These are phyloP conservation scores for Procavia capensis DNA, from an alignment of 2,113 vertebrate species.

Conservation along the genomic window DNA sequence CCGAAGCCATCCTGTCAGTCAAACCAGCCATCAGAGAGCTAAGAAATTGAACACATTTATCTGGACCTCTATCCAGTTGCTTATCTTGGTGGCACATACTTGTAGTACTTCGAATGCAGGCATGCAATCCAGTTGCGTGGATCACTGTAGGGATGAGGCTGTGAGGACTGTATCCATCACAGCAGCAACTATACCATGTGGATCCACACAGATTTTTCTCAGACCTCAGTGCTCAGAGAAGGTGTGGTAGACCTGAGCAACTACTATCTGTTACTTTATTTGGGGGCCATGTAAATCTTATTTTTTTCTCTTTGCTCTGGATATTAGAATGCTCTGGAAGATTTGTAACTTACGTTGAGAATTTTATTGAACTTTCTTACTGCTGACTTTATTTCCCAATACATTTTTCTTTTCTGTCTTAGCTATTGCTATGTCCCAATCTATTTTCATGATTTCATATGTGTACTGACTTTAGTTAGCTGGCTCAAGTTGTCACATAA, in stretches of 20 bases:
- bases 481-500: background rate
- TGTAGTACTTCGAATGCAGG: background rate
- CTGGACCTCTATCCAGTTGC: background rate
- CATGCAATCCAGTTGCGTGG: background rate
- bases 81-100: background rate
- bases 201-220: background rate
- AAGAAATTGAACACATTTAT: background rate
- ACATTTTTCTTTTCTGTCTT: background rate
- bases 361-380: background rate
- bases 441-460: background rate
- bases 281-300: background rate
- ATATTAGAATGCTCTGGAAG: background rate
- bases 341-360: background rate
- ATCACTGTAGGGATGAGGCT: background rate
- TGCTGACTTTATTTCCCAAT: background rate
- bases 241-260: background rate
- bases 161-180: background rate
- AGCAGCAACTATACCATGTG: background rate
- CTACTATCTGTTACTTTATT: background rate
- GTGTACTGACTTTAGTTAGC: background rate
- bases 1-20: background rate
- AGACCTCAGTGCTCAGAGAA: background rate
- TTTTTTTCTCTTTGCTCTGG: background rate
- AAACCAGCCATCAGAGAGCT: background rate
- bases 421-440: background rate